Evolutionary conservation across 1,140 invertebrate genomes (phyloP), one percentile per base, ranked within the genome.

Genomic region (Camponotus pennsylvanicus): DNA sequence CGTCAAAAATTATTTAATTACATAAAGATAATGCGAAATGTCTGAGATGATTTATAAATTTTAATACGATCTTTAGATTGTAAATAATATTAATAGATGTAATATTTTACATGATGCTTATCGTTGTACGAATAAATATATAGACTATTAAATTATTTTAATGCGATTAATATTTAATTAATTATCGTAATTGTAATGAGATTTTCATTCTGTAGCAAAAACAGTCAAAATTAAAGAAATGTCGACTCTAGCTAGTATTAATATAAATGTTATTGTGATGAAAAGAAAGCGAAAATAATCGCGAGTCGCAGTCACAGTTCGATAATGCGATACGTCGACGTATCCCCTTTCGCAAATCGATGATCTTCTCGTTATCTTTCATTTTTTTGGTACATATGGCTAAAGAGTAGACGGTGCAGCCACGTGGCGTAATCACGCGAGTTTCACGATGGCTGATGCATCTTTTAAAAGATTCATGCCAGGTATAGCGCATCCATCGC

Each of bases 391-490:
- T 27, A 75, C 69, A 40, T 73, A 7, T 61, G 13, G 55, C 40
- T 27, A 37, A 83, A 34, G 79, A 27, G 40, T n/a, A 34, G 32
- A 3, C 40, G 40, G 13, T 77, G 66, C 78, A 89, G 83, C 90
- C 87, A 91, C 89, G 90, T 90, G 87, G 90, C 87, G 86, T 90
- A 42, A 66, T 79, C 88, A 88, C 79, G 75, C 67, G 73, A 88
- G 69, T 21, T 73, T 73, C 70, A 40, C 8, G 66, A 32, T 32
- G 32, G n/a, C 45, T 75, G 79, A 71, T 80, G 49, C 49, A 32
- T 40, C 45, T 42, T 70, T 83, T 83, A 73, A 83, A 83, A 83
- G 79, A 83, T 83, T 83, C 69, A 83, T 83, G 32, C 69, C 40
- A 75, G 79, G 79, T 83, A 83, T 83, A 83, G 67, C 40, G 78